Percentiles rank a stretch among this genome's conserved stretches.
phyloP scores from a whole-genome alignment of 2,888 invertebrate species.

The Mylabris sibirica region DNA sequence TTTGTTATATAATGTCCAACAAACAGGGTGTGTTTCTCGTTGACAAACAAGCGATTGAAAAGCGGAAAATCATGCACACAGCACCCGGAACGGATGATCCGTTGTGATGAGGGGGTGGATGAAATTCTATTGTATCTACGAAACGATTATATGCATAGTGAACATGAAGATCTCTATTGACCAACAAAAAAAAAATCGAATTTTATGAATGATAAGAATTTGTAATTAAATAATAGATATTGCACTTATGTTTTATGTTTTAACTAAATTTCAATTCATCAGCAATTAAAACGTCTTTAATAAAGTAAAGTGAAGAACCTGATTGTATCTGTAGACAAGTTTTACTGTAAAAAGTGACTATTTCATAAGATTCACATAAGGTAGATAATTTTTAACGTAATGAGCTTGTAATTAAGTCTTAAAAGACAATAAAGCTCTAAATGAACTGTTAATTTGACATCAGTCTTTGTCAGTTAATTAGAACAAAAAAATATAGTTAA shows the following conservation, averaged over 20 bases:
- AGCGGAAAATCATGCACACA: conserved; percentile 54
- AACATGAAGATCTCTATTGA: not conserved
- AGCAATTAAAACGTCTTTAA: too few relatives aligned
- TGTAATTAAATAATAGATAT: not conserved
- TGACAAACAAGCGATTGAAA: conserved; percentile 57
- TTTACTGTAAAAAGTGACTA: too few relatives aligned
- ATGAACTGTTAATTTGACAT: too few relatives aligned
- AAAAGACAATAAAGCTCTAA: not conserved
- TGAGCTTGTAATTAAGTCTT: not conserved
- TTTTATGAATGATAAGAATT: not conserved
- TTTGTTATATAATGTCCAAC: conserved; percentile 44
- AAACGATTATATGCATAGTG: conserved; percentile 35
- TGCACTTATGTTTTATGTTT: too few relatives aligned
- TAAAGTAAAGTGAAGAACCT: too few relatives aligned
- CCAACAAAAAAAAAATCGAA: not conserved
- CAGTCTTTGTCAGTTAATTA: too few relatives aligned
- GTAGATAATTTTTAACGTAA: too few relatives aligned
- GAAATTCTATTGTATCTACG: conserved; percentile 28
- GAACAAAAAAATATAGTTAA: too few relatives aligned
- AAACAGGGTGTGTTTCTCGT: conserved; percentile 46
- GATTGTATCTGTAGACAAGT: too few relatives aligned
- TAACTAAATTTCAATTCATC: too few relatives aligned
- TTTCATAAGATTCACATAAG: too few relatives aligned
- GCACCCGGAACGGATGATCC: conserved; percentile 43
- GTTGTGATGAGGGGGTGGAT: conserved; percentile 33